Evolutionary conservation across 2,888 invertebrate species (phyloP).

Genomic region (Melipona beecheii): DNA sequence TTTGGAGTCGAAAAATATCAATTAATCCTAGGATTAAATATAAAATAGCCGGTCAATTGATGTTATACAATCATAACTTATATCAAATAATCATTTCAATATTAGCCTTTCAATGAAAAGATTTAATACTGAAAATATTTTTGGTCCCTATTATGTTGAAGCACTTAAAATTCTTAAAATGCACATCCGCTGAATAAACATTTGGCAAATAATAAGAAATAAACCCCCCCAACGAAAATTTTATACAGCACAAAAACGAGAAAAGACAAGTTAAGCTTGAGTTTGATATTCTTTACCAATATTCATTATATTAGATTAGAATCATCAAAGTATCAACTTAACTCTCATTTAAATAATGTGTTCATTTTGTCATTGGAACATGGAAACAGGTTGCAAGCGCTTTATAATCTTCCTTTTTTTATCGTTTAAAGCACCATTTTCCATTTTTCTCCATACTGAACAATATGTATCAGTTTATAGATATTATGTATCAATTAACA

Average conservation of each 20-base stretch:
- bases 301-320: slow-evolving; percentile 9
- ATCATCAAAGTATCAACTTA: slow-evolving; percentile 24
- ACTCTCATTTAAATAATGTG: slow-evolving; percentile 20
- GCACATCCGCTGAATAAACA: not conserved
- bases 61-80: slow-evolving; percentile 27
- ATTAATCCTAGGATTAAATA: slow-evolving; percentile 31
- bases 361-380: slow-evolving; percentile 25
- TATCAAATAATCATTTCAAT: slow-evolving; percentile 32
- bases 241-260: not conserved
- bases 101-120: slow-evolving; percentile 21
- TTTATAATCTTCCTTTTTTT: slow-evolving; percentile 16
- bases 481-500: slow-evolving; percentile 19
- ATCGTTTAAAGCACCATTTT: slow-evolving; percentile 37
- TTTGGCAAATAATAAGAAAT: not conserved
- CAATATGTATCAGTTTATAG: slow-evolving; percentile 14
- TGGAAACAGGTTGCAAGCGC: slow-evolving; percentile 31
- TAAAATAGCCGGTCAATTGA: slow-evolving; percentile 11
- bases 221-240: not conserved
- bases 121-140: slow-evolving; percentile 64
- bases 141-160: slow-evolving; percentile 62
- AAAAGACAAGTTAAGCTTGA: not conserved
- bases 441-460: slow-evolving; percentile 11
- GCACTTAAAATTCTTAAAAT: slow-evolving; percentile 33
- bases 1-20: slow-evolving; percentile 6
- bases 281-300: slow-evolving; percentile 14